Evolutionary conservation across 2,797 vertebrate genomes (phyloP), one percentile per base, ranked within the genome.

Genomic region (Xenops minutus): DNA sequence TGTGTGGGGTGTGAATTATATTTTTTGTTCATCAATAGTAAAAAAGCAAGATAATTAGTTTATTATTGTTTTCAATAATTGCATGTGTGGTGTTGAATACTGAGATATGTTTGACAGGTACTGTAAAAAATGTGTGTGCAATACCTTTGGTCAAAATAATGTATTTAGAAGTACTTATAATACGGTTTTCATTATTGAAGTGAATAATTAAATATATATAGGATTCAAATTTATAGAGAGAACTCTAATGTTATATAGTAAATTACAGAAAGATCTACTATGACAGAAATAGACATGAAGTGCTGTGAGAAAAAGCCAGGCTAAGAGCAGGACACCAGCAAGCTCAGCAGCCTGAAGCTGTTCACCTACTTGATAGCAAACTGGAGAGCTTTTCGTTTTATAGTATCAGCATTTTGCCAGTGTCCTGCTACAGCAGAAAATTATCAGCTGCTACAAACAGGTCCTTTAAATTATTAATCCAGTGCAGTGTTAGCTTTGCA

Each of bases 401-500:
- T 26, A 63, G 10, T 37, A 69, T 73, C 73, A 81, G 48, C 48
- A 46, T 83, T 94, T 94, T 83, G 27, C 30, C 17, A 37, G 8
- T 34, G 6, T 39, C 74, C 46, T 63, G 14, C 26, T 80, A 29
- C 78, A 82, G 68, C 29, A 80, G 20, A 93, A 94, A 72, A 64
- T 83, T 83, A 85, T 89, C 91, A 87, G 51, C 15, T 82, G 18
- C 15, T 61, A 6, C 3, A 12, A 88, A 66, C 8, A 30, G 5
- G 14, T 68, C 43, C 19, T 80, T 76, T 80, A 80, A 95, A 64
- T 80, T 74, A 87, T 91, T 96, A 93, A 88, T 72, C 81, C 43
- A 72, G 30, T 14, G 13, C 12, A 32, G n/a, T 52, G 6, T 64
- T 87, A 71, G 41, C 27, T 72, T 74, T 76, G 16, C 36, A 41